Conservation (phyloP, 1,140 invertebrate genomes). For the Drosophila melanogaster region DNA sequence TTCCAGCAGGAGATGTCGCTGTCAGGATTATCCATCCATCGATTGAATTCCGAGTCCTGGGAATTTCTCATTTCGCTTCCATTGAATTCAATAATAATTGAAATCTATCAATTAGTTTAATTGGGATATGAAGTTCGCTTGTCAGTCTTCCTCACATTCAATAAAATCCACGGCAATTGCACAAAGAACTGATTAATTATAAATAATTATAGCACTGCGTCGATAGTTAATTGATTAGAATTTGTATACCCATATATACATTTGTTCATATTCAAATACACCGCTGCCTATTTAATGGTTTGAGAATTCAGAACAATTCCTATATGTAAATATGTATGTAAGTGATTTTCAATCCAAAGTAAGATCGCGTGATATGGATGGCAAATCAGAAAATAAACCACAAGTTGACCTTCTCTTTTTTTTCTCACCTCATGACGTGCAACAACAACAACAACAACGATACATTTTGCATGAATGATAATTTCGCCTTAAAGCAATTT, state of each 20-base stretch:
- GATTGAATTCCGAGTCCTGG: background rate
- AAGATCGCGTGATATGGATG: background rate
- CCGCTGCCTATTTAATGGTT: no score
- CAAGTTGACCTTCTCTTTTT: conserved; percentile 1
- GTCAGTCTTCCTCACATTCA: no score
- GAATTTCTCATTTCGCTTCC: background rate
- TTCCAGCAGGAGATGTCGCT: background rate
- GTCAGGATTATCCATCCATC: background rate
- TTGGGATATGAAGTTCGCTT: no score
- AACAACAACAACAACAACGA: conserved; percentile 1
- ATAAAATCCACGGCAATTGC: no score
- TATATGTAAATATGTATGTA: background rate
- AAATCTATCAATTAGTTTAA: no score
- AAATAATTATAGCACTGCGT: no score
- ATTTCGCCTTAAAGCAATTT: conserved; percentile 40
- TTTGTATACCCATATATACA: no score
- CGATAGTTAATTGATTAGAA: no score
- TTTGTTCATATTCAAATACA: no score
- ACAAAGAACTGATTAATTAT: no score
- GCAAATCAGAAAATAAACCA: conserved; percentile 31
- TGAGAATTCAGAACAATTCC: no score
- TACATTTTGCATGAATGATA: conserved; percentile 50
- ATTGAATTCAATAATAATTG: no score
- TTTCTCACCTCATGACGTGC: conserved; percentile 1
- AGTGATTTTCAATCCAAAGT: background rate